Conservation (phyloP, 2,888 invertebrate species). For the Campoplex nolae region DNA sequence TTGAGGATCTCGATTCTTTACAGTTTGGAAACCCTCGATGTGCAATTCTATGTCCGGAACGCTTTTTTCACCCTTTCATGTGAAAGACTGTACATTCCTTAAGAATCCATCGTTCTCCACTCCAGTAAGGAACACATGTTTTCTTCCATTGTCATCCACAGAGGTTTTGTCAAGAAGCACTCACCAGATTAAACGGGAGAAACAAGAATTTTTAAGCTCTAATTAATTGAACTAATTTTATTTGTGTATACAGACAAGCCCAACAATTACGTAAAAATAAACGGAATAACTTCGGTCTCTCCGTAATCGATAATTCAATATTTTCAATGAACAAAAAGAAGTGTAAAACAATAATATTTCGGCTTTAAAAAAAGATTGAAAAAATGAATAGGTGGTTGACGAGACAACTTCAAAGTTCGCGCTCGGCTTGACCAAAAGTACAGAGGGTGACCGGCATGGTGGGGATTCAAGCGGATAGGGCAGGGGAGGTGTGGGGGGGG, state of each 20-base stretch:
- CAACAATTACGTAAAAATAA: neutral
- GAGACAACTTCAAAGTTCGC: conserved; percentile 46
- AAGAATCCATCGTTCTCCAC: conserved; percentile 14
- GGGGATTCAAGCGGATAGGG: neutral
- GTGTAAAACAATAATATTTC: conserved; percentile 19
- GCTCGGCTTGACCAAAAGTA: conserved; percentile 56
- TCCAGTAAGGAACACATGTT: neutral
- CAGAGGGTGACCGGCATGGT: conserved; percentile 13
- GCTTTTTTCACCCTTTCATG: conserved; percentile 1
- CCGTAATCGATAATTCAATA: neutral
- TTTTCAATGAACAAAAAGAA: conserved; percentile 21
- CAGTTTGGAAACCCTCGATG: neutral
- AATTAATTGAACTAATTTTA: neutral
- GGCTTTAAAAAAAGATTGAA: neutral
- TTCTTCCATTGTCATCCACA: conserved; percentile 17
- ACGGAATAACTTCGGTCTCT: neutral
- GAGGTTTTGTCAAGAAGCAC: conserved; percentile 23
- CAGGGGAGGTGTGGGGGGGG: neutral
- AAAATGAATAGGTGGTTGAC: conserved; percentile 30
- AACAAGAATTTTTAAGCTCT: neutral
- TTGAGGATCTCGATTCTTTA: conserved; percentile 41
- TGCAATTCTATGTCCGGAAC: conserved; percentile 1
- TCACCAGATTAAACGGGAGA: conserved; percentile 16
- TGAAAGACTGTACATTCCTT: neutral
- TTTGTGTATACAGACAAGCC: neutral